Evolutionary conservation across 37 sponge, comb jelly and placozoan genomes (phyloP), one percentile per base, ranked within the genome.

Genomic region (Chondrilla cf. caribensis): DNA sequence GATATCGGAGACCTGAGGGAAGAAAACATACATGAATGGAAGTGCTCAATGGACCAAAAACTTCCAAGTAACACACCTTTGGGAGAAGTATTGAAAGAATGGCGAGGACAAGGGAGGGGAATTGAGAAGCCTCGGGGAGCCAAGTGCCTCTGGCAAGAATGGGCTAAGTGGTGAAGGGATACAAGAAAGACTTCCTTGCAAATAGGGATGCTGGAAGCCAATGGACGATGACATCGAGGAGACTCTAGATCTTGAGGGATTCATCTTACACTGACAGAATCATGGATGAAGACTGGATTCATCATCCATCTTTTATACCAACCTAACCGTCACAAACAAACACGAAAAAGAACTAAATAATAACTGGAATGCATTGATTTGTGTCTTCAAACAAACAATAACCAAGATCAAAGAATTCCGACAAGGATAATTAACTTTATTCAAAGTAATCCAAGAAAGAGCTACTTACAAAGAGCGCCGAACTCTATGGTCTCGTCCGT

Each of bases 291-390:
- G 15, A 18, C 15, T 67, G 68, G 68, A 33, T 17, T 29, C 51
- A 6, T 47, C 11, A 17, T 26, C 31, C 15, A 26, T 18, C 68
- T 42, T 73, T 73, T 73, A 73, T 73, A 38, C 41, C 0, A 24
- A 21, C 41, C 17, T 21, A 8, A 41, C 36, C 1, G 41, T 19
- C 17, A n/a, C 17, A 2, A 40, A 31, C 22, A 70, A 29, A 70
- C 21, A 37, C 4, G 40, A 73, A 26, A 26, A 29, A 67, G 68
- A 33, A 4, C 26, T 29, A 33, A 73, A n/a, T 39, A 7, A 73
- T 73, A 39, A 42, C 44, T 39, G 43, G 76, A 73, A 73, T 73
- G 76, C 21, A 39, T 73, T 73, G 76, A 73, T 73, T 32, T 24
- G 25, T 18, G 17, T 3, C 44, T 24, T 42, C 41, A 73, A 39